These are phyloP conservation scores for Drosophila pseudoananassae DNA, from an alignment of 1,140 invertebrate species.

Conservation along the genomic window DNA sequence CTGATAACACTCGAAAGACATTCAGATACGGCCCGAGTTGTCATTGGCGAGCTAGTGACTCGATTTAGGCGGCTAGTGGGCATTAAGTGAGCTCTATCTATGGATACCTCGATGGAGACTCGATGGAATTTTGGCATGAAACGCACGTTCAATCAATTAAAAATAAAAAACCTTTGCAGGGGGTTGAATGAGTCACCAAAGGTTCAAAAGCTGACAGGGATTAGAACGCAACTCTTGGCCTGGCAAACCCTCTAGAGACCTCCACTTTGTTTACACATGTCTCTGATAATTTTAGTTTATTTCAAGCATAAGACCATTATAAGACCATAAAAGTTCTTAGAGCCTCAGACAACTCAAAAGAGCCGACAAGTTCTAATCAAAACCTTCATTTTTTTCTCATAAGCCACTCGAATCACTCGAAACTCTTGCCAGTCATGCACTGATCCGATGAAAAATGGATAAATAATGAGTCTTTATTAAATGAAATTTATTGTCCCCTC, in stretches of 20 bases:
- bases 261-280: conserved; percentile 24
- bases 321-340: conserved; percentile 36
- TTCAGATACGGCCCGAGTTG: conserved; percentile 40
- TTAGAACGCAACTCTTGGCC: neutral
- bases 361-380: conserved; percentile 12
- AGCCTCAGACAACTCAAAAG: conserved; percentile 12
- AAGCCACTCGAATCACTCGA: no score
- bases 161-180: conserved; percentile 74
- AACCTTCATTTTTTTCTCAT: no score
- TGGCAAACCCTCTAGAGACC: neutral
- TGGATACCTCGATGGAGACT: conserved; percentile 42
- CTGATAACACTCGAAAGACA: conserved; percentile 70
- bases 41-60: conserved; percentile 39
- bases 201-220: conserved; percentile 12
- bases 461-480: conserved; percentile 18
- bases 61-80: conserved; percentile 32
- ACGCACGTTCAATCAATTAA: conserved; percentile 77
- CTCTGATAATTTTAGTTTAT: conserved; percentile 26
- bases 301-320: conserved; percentile 32
- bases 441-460: conserved; percentile 41
- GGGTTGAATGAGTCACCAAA: conserved; percentile 24
- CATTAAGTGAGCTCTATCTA: conserved; percentile 56
- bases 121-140: conserved; percentile 47
- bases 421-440: conserved; percentile 28
- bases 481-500: neutral